Evolutionary conservation across 2,797 vertebrate genomes (phyloP).

Genomic region (Mormyrops attenuatus): DNA sequence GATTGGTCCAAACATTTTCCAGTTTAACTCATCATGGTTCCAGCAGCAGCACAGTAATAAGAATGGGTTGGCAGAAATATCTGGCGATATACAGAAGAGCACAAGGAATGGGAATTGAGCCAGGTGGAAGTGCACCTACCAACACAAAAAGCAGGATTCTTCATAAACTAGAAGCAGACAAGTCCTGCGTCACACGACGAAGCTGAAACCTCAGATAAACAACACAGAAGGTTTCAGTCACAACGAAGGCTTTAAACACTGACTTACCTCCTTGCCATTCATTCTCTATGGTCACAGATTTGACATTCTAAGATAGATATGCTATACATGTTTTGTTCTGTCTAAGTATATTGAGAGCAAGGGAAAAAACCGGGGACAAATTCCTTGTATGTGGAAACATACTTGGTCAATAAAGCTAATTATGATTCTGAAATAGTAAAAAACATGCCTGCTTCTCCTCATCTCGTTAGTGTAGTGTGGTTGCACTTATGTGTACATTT

Average conservation of each 20-base stretch:
- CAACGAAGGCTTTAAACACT: not conserved
- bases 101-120: not conserved
- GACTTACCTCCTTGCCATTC: not conserved
- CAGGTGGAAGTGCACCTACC: not conserved
- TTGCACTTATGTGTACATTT: not conserved
- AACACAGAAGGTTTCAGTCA: not conserved
- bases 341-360: not conserved
- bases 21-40: not conserved
- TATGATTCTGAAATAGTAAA: not conserved
- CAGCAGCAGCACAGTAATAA: not conserved
- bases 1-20: not conserved
- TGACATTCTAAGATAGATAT: not conserved
- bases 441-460: not conserved
- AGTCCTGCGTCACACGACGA: not conserved
- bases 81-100: not conserved
- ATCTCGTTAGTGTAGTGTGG: not conserved
- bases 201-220: not conserved
- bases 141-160: not conserved
- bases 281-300: not conserved
- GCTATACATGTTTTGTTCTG: not conserved
- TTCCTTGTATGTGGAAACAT: not conserved
- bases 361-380: not conserved
- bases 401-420: not conserved
- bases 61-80: not conserved
- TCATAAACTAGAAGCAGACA: not conserved